Base-by-base conservation (phyloP, 2,888 invertebrate genomes). In the Xestia ashworthii region DNA sequence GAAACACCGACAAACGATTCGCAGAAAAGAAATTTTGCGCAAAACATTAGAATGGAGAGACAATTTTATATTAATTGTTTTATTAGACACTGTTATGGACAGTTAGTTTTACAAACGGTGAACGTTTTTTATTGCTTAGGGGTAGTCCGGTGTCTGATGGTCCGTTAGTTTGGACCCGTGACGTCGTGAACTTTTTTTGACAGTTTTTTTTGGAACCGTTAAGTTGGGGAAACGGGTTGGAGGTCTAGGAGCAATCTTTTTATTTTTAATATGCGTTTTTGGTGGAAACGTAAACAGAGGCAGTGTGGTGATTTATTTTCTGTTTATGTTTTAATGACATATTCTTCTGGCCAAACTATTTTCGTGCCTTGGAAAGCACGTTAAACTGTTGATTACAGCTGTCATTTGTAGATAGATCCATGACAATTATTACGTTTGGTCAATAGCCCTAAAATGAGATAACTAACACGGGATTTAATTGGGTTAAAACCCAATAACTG, bases 1-100 rank as follows among this genome's bases (percentile, higher is more conserved):
- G 66, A 76, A 84, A 80, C 32, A 74, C 79, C 78, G 88, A 86
- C 91, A 90, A 84, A 87, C 67, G 81, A 86, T 95, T 94, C 94
- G 87, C 87, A 91, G 95, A 95, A 95, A 95, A 95, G 94, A 95
- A 95, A 95, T 95, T 93, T 95, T 94, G 95, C 94, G 90, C 93
- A 95, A 78, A 94, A 88, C 73, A 69, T 66, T 87, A 84, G 88
- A 88, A 90, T 48, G 46, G 44, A 64, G 38, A 82, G 75, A 81
- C 62, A 83, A 38, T 84, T 84, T 77, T 68, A 81, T 82, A 84
- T 84, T 90, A 87, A 90, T 92, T 90, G 90, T 89, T 93, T 93
- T 92, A 92, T 92, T 90, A 82, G 80, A 74, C 65, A 81, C 81
- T 86, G 83, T 87, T 78, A 75, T 0, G 69, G 53, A 86, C 89